These are phyloP conservation scores for Microcebus tavaratra DNA, from an alignment of 2,113 vertebrate genomes.

Conservation along the genomic window DNA sequence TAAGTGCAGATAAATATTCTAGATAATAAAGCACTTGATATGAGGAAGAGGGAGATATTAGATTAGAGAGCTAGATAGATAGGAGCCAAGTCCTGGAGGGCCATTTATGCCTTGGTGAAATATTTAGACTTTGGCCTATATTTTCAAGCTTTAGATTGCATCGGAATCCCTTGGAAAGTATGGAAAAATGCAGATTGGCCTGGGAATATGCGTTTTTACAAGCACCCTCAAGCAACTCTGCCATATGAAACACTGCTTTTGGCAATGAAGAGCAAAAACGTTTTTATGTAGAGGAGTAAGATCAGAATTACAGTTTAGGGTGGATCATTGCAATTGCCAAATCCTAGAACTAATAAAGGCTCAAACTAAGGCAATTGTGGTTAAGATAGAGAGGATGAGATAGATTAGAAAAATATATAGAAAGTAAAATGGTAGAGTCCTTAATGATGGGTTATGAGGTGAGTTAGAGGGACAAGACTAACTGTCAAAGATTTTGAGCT, in stretches of 20 bases:
- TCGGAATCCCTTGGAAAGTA: background rate
- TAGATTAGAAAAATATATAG: background rate
- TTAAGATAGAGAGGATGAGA: background rate
- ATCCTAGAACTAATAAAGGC: slow-evolving; percentile 17
- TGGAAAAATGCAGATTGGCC: background rate
- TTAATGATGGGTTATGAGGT: slow-evolving; percentile 4
- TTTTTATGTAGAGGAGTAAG: background rate
- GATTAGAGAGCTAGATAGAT: background rate
- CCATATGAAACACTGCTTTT: background rate
- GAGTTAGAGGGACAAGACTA: background rate
- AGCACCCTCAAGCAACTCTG: background rate
- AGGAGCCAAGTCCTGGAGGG: background rate
- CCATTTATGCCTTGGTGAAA: background rate
- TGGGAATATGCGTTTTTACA: slow-evolving; percentile 38
- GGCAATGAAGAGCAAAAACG: background rate
- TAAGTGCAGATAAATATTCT: background rate
- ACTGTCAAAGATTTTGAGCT: background rate
- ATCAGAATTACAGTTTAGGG: background rate
- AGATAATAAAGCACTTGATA: background rate
- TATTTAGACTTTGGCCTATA: background rate
- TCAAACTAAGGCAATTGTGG: background rate
- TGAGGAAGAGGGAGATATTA: background rate
- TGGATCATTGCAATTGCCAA: background rate
- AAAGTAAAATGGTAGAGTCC: slow-evolving; percentile 14
- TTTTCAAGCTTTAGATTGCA: background rate